Conservation (phyloP, 2,888 invertebrate species). For the Drosophila colorata region DNA sequence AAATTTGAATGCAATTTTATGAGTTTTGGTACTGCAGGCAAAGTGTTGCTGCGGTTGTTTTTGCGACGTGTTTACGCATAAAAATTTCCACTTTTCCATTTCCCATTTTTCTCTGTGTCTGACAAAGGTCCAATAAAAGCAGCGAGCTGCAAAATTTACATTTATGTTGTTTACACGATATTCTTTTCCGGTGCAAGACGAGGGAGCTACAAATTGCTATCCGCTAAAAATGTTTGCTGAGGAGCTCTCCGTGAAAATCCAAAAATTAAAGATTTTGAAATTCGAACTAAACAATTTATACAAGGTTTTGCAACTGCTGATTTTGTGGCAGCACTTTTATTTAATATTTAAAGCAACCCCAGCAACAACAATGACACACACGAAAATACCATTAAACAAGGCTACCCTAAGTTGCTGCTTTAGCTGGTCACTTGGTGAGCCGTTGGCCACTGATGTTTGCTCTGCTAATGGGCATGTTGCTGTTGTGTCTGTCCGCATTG, state of each 20-base stretch:
- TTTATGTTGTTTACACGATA: constrained; percentile 47
- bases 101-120: constrained; percentile 8
- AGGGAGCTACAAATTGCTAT: constrained; percentile 45
- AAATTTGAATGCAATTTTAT: constrained; percentile 66
- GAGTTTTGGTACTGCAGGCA: constrained; percentile 31
- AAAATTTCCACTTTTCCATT: constrained; percentile 50
- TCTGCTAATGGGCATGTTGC: constrained; percentile 48
- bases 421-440: constrained; percentile 60
- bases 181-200: constrained; percentile 15
- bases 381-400: constrained; percentile 16
- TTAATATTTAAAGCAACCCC: constrained; percentile 35
- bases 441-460: constrained; percentile 37
- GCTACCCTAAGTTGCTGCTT: constrained; percentile 19
- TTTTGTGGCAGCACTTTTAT: constrained; percentile 10
- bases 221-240: constrained; percentile 20
- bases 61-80: constrained; percentile 69
- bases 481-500: constrained; percentile 28
- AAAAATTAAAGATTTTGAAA: constrained; percentile 16
- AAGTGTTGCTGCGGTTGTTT: constrained; percentile 52
- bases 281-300: constrained; percentile 30
- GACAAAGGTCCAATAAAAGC: constrained; percentile 25
- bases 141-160: constrained; percentile 60
- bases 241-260: constrained; percentile 12
- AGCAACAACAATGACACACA: constrained; percentile 13
- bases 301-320: constrained; percentile 25